Percentiles rank a stretch among this genome's conserved stretches.
phyloP scores from a whole-genome alignment of 2,888 invertebrate species.

The Acheta domesticus region DNA sequence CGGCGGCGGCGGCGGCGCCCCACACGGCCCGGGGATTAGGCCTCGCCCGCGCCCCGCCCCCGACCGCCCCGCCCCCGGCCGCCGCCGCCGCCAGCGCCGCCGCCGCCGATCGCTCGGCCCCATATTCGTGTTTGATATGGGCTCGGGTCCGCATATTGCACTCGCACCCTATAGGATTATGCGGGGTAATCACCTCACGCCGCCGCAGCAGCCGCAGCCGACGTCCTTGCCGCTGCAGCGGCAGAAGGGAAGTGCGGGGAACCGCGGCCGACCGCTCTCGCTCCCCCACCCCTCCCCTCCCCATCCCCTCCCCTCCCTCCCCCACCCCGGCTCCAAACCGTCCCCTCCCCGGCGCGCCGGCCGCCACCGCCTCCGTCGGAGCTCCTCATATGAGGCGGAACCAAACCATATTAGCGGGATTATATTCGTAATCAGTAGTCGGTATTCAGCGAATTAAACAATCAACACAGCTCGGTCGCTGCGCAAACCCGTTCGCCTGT shows the following conservation, averaged over 20 bases:
- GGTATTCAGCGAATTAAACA: constrained; percentile 4
- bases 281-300: too few species aligned
- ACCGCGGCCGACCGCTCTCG: not conserved
- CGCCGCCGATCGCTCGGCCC: not conserved
- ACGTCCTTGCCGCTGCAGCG: not conserved
- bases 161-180: constrained; percentile 3
- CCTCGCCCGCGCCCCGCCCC: not conserved
- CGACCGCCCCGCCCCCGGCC: too few species aligned
- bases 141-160: not conserved
- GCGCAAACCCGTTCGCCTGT: not conserved
- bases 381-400: not conserved
- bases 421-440: constrained; percentile 5
- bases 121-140: constrained; percentile 5
- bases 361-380: not conserved
- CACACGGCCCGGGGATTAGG: not conserved
- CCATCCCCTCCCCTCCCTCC: too few species aligned
- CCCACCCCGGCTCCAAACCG: too few species aligned
- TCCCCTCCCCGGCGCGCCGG: not conserved
- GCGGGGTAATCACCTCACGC: not conserved
- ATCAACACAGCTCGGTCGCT: constrained; percentile 5
- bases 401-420: not conserved
- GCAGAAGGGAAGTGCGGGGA: not conserved
- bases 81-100: too few species aligned
- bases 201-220: too few species aligned
- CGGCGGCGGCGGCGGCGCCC: constrained; percentile 11